Percentiles rank a stretch among this genome's conserved stretches.
These are phyloP conservation scores for Oncorhynchus tshawytscha DNA, from an alignment of 2,113 vertebrate species.

Conservation along the genomic window DNA sequence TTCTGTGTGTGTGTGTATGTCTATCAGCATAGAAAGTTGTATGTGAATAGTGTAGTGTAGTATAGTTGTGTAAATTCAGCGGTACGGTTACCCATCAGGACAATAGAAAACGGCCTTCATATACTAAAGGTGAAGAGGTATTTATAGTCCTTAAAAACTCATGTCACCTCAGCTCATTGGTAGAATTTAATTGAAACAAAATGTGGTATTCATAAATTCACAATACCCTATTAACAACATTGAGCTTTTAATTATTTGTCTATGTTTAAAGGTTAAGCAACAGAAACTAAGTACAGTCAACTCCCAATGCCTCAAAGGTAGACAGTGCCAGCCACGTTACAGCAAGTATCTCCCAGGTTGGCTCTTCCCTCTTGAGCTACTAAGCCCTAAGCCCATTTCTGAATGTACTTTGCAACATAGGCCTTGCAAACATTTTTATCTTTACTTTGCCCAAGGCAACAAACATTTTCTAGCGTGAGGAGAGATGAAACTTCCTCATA, in stretches of 20 bases:
- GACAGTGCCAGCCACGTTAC: neutral
- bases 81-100: neutral
- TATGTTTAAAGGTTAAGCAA: slow-evolving; percentile 46
- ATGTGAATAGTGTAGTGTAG: too few species aligned
- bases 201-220: slow-evolving; percentile 60
- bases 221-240: slow-evolving; percentile 30
- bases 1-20: too few species aligned
- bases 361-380: neutral
- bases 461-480: slow-evolving; percentile 27
- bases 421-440: slow-evolving; percentile 17
- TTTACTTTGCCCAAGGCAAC: slow-evolving; percentile 35
- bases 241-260: slow-evolving; percentile 47
- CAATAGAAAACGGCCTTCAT: slow-evolving; percentile 38
- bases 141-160: slow-evolving; percentile 51
- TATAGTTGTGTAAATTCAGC: too few species aligned
- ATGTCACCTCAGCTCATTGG: slow-evolving; percentile 42
- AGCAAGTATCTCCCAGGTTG: neutral
- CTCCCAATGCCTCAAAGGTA: too few species aligned
- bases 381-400: neutral
- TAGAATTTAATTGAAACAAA: slow-evolving; percentile 47
- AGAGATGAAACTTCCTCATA: slow-evolving; percentile 8
- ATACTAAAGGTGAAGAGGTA: slow-evolving; percentile 39
- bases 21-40: too few species aligned
- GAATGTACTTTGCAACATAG: neutral
- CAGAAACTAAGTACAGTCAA: neutral